A percentile compares a stretch with the other conserved stretches of the same genome.
These are phyloP conservation scores for Bradypodion ventrale DNA, from an alignment of 2,797 vertebrate species.

Conservation along the genomic window DNA sequence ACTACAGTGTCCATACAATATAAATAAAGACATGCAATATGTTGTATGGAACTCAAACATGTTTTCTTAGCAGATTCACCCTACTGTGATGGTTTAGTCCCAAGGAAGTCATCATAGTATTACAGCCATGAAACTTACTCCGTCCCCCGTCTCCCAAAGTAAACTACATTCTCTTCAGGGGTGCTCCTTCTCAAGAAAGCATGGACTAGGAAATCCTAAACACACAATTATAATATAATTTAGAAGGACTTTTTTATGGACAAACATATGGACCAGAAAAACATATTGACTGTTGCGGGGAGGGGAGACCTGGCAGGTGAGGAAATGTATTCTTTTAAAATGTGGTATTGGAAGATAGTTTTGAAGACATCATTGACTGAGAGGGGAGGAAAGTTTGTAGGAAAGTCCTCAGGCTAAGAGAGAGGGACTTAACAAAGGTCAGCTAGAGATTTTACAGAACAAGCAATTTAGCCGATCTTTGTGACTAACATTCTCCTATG, in stretches of 20 bases:
- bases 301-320: no score
- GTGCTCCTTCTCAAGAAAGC: neutral
- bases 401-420: neutral
- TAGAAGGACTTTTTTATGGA: neutral
- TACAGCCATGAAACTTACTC: neutral
- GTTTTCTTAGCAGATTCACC: no score
- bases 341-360: no score
- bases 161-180: neutral
- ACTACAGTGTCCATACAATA: no score
- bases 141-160: neutral
- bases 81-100: no score
- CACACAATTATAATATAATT: neutral
- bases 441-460: neutral
- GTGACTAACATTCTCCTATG: neutral
- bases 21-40: no score
- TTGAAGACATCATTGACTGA: no score
- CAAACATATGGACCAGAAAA: neutral
- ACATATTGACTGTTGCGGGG: no score
- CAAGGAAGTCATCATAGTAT: no score
- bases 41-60: no score
- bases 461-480: neutral
- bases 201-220: neutral
- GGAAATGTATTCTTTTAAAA: no score
- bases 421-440: neutral
- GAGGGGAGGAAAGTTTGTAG: no score